phyloP scores from a whole-genome alignment of 2,888 invertebrate genomes.

The Drosophila austrosaltans region DNA sequence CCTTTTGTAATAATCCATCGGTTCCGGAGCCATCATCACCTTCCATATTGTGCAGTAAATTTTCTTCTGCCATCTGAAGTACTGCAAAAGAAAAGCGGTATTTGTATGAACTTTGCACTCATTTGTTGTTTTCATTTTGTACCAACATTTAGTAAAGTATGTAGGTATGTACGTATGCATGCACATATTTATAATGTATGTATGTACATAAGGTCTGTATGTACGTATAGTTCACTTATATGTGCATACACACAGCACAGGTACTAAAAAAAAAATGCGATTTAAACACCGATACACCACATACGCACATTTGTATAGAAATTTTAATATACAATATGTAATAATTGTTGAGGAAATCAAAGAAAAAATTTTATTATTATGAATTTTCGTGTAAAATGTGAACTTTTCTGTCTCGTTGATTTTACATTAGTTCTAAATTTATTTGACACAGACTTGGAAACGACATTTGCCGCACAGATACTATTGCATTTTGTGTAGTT shows the following conservation, averaged over 20 bases:
- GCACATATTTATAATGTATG: neutral
- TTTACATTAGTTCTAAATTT: constrained; percentile 3
- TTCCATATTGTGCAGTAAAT: constrained; percentile 14
- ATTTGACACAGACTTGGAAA: constrained; percentile 8
- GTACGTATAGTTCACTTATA: neutral
- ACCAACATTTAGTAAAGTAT: neutral
- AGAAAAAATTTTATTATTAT: neutral
- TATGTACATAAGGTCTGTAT: neutral
- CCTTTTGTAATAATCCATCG: neutral
- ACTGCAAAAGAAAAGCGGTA: neutral
- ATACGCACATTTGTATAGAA: neutral
- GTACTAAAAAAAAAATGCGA: neutral
- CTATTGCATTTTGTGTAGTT: neutral
- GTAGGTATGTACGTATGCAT: neutral
- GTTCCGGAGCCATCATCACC: neutral
- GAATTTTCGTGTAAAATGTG: neutral
- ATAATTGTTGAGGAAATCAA: neutral
- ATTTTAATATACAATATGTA: neutral
- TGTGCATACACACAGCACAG: neutral
- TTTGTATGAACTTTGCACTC: constrained; percentile 10
- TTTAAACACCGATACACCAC: neutral
- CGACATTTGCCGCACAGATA: constrained; percentile 10
- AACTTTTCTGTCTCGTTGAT: neutral
- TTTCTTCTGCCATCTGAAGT: constrained; percentile 12
- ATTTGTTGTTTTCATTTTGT: neutral